These are phyloP conservation scores for Drosophila tsacasi DNA, from an alignment of 1,140 invertebrate species.

Conservation along the genomic window DNA sequence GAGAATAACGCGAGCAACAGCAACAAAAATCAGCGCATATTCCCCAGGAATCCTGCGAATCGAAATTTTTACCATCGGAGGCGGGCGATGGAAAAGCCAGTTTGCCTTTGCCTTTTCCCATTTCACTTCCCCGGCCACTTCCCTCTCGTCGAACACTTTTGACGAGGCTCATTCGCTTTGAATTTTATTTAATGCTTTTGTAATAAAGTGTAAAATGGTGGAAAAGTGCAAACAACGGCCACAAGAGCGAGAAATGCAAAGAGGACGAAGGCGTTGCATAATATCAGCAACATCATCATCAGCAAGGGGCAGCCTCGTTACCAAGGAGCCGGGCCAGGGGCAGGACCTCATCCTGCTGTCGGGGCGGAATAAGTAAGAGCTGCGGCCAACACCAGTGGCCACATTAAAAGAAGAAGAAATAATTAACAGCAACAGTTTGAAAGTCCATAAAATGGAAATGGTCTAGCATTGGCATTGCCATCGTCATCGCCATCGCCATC, in stretches of 20 bases:
- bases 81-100: background rate
- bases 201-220: constrained; percentile 83
- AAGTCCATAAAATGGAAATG: constrained; percentile 83
- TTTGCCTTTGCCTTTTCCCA: background rate
- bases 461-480: constrained; percentile 37
- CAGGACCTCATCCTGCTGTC: constrained; percentile 13
- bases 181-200: constrained; percentile 84
- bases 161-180: constrained; percentile 77
- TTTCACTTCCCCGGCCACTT: background rate
- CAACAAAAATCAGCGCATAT: constrained; percentile 41
- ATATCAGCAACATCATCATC: constrained; percentile 69
- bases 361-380: constrained; percentile 60
- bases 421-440: constrained; percentile 84
- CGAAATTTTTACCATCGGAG: constrained; percentile 42
- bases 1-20: constrained; percentile 30
- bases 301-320: constrained; percentile 38
- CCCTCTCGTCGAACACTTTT: constrained; percentile 45
- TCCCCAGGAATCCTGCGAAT: constrained; percentile 63
- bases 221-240: constrained; percentile 79
- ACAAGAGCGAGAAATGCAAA: constrained; percentile 50
- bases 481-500: background rate
- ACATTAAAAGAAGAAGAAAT: constrained; percentile 83
- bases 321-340: constrained; percentile 22
- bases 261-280: constrained; percentile 56
- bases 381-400: constrained; percentile 66